Base-by-base conservation (phyloP, 2,888 invertebrate genomes). In the Pristionchus mayeri region DNA sequence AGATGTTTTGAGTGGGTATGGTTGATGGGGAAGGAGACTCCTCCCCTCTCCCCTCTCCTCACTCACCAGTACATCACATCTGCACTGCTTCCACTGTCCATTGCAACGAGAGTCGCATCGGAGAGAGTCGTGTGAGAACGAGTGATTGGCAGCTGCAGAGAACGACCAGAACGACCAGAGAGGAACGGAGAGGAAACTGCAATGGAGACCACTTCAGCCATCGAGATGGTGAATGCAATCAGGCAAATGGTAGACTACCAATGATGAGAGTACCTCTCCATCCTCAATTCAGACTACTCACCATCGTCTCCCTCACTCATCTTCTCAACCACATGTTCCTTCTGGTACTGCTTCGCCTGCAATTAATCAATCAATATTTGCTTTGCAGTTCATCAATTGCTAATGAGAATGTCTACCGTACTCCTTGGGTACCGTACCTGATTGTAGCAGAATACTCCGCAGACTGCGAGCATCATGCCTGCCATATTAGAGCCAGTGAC, bases 401-500 rank as follows among this genome's bases (percentile, higher is more conserved):
- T n/a, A n/a, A n/a, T n/a, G n/a, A n/a, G n/a, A n/a, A n/a, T n/a
- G n/a, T n/a, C n/a, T 44, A 44, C 44, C 44, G 44, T 44, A 44
- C 6, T 34, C 44, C 44, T 18, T 44, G 44, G 48, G 50, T 50
- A 78, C 48, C 92, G 92, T 93, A 95, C 95, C 94, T 96, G 96
- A 94, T 98, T 97, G 94, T 98, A 98, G 88, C 95, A 95, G 71
- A 98, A 94, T 86, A 98, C 98, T 86, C 98, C 98, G 85, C 95
- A 94, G 89, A 97, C 96, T 71, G 98, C 97, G 90, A 97, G 93
- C 87, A 96, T 94, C 97, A 98, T 98, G 87, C 98, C 98, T 82
- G 96, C 94, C 89, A 97, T 94, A 84, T 88, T 86, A 24, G 85
- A 30, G 94, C 98, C 94, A 60, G 97, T 96, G 57, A 98, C 97